Conservation (phyloP, 2,888 invertebrate genomes). For the Synergus japonicus region DNA sequence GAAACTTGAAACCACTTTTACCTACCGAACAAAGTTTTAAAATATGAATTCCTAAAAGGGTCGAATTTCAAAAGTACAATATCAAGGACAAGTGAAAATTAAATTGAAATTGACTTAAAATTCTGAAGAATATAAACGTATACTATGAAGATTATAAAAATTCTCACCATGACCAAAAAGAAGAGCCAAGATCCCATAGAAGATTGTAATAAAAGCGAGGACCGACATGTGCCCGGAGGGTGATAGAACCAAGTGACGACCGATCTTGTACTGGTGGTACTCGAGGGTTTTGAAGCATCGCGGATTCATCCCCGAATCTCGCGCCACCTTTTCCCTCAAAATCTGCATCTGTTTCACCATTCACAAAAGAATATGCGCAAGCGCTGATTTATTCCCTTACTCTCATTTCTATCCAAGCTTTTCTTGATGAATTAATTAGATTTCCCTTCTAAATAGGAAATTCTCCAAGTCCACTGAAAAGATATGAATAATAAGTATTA, state of each 20-base stretch:
- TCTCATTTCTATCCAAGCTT: neutral
- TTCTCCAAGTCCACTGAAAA: neutral
- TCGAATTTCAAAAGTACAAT: neutral
- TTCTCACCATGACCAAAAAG: constrained; percentile 58
- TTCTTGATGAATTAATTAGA: constrained; percentile 18
- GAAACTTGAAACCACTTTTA: neutral
- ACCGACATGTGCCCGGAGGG: constrained; percentile 61
- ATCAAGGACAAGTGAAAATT: too few species aligned
- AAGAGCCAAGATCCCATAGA: constrained; percentile 58
- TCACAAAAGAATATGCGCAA: constrained; percentile 61
- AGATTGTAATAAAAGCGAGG: constrained; percentile 52
- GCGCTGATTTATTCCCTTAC: constrained; percentile 51
- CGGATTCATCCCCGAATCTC: constrained; percentile 64
- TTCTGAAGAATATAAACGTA: constrained; percentile 20
- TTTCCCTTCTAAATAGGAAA: constrained; percentile 2
- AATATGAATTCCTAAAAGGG: too few species aligned
- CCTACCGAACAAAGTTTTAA: neutral
- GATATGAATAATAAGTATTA: neutral
- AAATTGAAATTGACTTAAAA: neutral
- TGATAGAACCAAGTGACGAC: constrained; percentile 57
- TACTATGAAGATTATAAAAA: neutral
- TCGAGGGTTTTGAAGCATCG: constrained; percentile 60
- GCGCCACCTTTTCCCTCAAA: constrained; percentile 60
- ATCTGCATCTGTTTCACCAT: constrained; percentile 39
- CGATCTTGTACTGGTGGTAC: constrained; percentile 59